Conservation (phyloP, 2,113 vertebrate genomes). For the Leptobrachium ailaonicum region DNA sequence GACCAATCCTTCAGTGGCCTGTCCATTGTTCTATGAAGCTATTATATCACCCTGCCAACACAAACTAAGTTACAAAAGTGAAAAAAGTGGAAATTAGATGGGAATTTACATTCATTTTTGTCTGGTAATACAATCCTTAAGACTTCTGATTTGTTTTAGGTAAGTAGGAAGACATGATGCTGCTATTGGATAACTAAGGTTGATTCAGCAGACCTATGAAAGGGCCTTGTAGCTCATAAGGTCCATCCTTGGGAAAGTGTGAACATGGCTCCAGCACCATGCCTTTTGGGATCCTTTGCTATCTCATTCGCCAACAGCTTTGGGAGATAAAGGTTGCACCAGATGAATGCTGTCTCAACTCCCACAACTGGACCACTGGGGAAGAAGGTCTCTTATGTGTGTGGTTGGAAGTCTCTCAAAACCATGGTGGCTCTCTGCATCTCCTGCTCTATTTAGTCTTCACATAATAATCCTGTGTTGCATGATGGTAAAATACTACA, state of each 20-base stretch:
- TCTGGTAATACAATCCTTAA: slow-evolving; percentile 89
- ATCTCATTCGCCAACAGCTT: too few species aligned
- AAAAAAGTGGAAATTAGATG: slow-evolving; percentile 53
- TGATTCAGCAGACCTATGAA: slow-evolving; percentile 43
- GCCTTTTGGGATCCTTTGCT: too few species aligned
- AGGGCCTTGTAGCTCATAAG: background rate
- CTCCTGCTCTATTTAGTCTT: background rate
- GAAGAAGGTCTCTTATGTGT: too few species aligned
- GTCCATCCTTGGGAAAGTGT: too few species aligned
- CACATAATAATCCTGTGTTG: background rate
- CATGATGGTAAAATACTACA: background rate
- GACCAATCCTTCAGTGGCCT: slow-evolving; percentile 49
- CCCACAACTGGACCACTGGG: too few species aligned
- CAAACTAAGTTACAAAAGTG: slow-evolving; percentile 57
- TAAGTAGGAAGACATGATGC: slow-evolving; percentile 83
- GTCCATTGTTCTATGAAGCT: slow-evolving; percentile 48
- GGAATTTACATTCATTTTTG: slow-evolving; percentile 92
- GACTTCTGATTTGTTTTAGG: slow-evolving; percentile 58
- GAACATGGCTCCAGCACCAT: too few species aligned
- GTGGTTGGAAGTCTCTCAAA: too few species aligned
- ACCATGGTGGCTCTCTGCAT: too few species aligned
- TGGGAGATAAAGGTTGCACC: too few species aligned
- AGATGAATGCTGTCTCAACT: too few species aligned
- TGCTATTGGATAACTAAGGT: slow-evolving; percentile 58
- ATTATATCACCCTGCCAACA: slow-evolving; percentile 50